Base-by-base conservation (phyloP, 2,797 vertebrate genomes). In the Periophthalmus magnuspinnatus region DNA sequence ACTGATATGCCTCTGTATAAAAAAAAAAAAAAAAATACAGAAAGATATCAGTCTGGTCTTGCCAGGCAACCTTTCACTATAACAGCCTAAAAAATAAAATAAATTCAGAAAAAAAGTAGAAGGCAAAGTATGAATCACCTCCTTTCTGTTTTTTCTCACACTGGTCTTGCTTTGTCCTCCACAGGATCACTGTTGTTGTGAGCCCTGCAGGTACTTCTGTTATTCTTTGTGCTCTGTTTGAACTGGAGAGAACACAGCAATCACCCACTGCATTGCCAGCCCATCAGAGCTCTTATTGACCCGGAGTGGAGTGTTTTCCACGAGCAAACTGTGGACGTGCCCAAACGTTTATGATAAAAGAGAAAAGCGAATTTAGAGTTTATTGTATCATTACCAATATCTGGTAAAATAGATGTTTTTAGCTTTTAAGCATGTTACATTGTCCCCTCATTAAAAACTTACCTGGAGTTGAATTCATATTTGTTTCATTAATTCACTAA, bases 221-320 rank as follows among this genome's bases (percentile, higher is more conserved):
- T 4, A 5, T 24, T 56, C 59, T 68, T 70, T 70, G 59, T 22
- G 16, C 48, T 81, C 74, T 74, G 67, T 78, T 70, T 80, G 68
- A 73, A 76, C 77, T 75, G 17, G 14, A 79, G 75, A 81, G 75
- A 82, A 69, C 61, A 61, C 55, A 63, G 71, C 76, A 79, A 80
- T 80, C 69, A 77, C 55, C 47, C 28, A 56, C 64, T n/a, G 50
- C 70, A 76, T 70, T 71, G 63, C 28, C 50, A 81, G 82, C 78
- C 81, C 75, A 76, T 62, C 72, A 66, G 19, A 61, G 78, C 69
- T 68, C 71, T 70, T 74, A 72, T 78, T 68, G 76, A 81, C 54
- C 47, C 70, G 33, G 34, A 64, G 72, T 78, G 50, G 33, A 57
- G 28, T 64, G 72, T 79, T 50, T 54, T 75, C 81, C 69, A 74